phyloP scores from a whole-genome alignment of 2,888 invertebrate genomes.

The Pheosia gnoma region DNA sequence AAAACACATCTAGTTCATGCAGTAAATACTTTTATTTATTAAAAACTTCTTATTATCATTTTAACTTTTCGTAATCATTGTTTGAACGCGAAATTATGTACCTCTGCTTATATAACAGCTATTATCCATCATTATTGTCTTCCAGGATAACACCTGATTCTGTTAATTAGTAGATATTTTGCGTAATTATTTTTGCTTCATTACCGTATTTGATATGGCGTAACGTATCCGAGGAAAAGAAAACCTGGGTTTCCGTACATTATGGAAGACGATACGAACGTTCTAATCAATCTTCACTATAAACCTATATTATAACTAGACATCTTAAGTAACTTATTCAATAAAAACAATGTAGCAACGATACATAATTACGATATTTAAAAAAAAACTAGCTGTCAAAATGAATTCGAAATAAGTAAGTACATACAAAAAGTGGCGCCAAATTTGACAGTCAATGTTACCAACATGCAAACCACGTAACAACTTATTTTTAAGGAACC shows the following conservation, averaged over 20 bases:
- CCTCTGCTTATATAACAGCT: slow-evolving; percentile 73
- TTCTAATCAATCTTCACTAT: slow-evolving; percentile 61
- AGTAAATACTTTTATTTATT: slow-evolving; percentile 81
- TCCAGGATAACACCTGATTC: slow-evolving; percentile 77
- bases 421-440: slow-evolving; percentile 18
- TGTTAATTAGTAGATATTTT: slow-evolving; percentile 43
- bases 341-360: slow-evolving; percentile 16
- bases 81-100: slow-evolving; percentile 75
- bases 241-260: slow-evolving; percentile 66
- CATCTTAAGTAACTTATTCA: slow-evolving; percentile 31
- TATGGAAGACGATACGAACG: slow-evolving; percentile 80
- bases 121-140: slow-evolving; percentile 82
- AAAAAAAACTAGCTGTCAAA: slow-evolving; percentile 3
- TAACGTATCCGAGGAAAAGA: slow-evolving; percentile 57
- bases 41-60: slow-evolving; percentile 75
- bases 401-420: slow-evolving; percentile 5
- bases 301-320: slow-evolving; percentile 39
- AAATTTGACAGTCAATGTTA: slow-evolving; percentile 17
- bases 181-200: slow-evolving; percentile 13
- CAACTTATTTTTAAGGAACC: neutral
- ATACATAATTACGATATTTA: neutral
- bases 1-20: slow-evolving; percentile 60
- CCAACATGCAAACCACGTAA: neutral
- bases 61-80: slow-evolving; percentile 69
- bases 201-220: slow-evolving; percentile 48